Conservation (phyloP, 2,113 vertebrate species). For the Channa argus region DNA sequence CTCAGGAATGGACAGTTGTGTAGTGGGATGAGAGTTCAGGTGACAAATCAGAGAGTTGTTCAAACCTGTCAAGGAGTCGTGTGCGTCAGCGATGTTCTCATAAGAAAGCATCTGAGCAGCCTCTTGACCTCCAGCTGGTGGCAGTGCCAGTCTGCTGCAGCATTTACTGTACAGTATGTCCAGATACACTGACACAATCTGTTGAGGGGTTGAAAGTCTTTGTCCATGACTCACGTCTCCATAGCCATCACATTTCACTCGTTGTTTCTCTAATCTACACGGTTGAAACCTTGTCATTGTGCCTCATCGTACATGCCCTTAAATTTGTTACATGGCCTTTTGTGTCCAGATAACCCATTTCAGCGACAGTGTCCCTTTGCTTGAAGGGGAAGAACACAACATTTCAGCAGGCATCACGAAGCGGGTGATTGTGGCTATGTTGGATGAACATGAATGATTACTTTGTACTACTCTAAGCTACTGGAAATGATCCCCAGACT, state of each 20-base stretch:
- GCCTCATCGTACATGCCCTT: neutral
- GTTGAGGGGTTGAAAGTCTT: constrained; percentile 24
- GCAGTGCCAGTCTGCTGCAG: neutral
- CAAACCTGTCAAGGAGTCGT: neutral
- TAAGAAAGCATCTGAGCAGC: neutral
- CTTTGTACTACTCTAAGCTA: constrained; percentile 5
- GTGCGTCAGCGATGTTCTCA: neutral
- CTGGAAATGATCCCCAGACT: constrained; percentile 10
- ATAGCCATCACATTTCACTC: constrained; percentile 53
- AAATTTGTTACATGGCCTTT: neutral
- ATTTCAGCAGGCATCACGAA: neutral
- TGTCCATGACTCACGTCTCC: constrained; percentile 19
- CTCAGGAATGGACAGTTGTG: constrained; percentile 69
- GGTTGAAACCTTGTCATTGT: constrained; percentile 4
- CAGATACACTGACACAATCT: neutral
- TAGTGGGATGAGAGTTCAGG: constrained; percentile 45
- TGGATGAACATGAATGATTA: neutral
- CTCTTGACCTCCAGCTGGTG: neutral
- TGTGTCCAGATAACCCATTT: constrained; percentile 2
- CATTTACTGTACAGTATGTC: neutral
- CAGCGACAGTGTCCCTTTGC: neutral
- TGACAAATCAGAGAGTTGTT: constrained; percentile 39
- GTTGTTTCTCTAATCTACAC: constrained; percentile 42
- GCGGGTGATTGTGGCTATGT: neutral
- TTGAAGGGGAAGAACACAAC: constrained; percentile 17